Evolutionary conservation across 1,140 invertebrate genomes (phyloP).

Genomic region (Drosophila novamexicana): DNA sequence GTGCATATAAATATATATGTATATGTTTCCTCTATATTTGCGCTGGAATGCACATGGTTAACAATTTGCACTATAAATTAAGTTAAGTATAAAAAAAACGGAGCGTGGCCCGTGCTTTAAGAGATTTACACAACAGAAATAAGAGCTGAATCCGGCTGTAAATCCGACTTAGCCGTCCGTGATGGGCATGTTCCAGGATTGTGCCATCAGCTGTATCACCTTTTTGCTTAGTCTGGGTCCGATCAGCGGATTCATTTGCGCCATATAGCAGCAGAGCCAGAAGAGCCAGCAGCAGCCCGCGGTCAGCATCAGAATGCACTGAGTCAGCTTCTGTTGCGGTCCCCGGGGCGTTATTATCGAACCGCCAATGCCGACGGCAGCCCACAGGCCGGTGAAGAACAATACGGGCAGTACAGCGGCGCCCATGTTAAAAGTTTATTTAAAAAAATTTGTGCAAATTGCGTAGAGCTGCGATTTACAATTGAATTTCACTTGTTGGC

Average conservation of each 20-base stretch:
- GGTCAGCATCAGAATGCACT: conserved; percentile 93
- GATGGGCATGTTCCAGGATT: conserved; percentile 89
- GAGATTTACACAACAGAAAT: conserved; percentile 10
- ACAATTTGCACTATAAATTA: conserved; percentile 29
- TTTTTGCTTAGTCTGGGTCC: conserved; percentile 91
- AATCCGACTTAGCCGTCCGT: conserved; percentile 20
- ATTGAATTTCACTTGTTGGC: conserved; percentile 39
- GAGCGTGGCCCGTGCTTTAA: not conserved
- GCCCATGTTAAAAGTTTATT: conserved; percentile 87
- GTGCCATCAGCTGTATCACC: conserved; percentile 90
- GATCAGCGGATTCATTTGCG: conserved; percentile 97
- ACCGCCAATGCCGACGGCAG: conserved; percentile 91
- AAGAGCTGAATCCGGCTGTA: conserved; percentile 19
- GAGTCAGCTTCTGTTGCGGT: conserved; percentile 92
- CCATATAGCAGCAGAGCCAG: conserved; percentile 96
- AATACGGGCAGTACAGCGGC: conserved; percentile 89
- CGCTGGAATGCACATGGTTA: conserved; percentile 34
- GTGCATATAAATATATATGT: conserved; percentile 4
- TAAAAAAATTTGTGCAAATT: conserved; percentile 21
- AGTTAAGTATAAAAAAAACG: not conserved
- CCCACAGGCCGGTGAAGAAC: conserved; percentile 93
- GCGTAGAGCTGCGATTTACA: not conserved
- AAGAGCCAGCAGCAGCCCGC: conserved; percentile 96
- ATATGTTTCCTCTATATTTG: conserved; percentile 26
- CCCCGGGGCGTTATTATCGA: conserved; percentile 95